These are phyloP conservation scores for Nyctibius grandis DNA, from an alignment of 2,797 vertebrate species.

Conservation along the genomic window DNA sequence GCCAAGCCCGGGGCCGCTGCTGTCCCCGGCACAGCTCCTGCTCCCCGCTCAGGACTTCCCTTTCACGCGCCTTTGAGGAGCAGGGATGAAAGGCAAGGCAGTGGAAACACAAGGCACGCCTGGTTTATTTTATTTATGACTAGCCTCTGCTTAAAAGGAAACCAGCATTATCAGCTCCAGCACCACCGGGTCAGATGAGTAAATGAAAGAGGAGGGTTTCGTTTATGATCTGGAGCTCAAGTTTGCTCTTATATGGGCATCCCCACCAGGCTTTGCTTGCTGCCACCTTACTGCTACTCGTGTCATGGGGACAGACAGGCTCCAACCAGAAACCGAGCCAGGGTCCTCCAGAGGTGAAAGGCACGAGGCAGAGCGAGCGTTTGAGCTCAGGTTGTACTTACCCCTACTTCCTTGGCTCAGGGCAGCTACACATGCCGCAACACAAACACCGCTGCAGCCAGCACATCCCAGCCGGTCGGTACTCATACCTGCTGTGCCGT, in stretches of 20 bases:
- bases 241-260: slow-evolving; percentile 57
- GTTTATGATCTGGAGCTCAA: neutral
- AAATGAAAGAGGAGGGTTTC: slow-evolving; percentile 28
- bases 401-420: neutral
- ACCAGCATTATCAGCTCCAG: slow-evolving; percentile 27
- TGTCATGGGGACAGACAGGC: neutral
- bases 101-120: slow-evolving; percentile 27
- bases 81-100: neutral
- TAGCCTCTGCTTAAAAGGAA: slow-evolving; percentile 46
- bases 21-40: neutral
- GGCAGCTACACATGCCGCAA: neutral
- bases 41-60: neutral
- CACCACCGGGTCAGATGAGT: neutral
- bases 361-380: neutral
- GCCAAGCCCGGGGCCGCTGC: neutral
- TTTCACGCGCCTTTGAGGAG: neutral
- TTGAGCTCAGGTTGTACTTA: neutral
- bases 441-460: neutral
- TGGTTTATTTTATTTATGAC: slow-evolving; percentile 63
- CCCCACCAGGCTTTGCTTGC: neutral
- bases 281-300: neutral
- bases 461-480: rapidly evolving
- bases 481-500: neutral
- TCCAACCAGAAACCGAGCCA: neutral
- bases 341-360: neutral